Evolutionary conservation across 2,888 invertebrate species (phyloP).

Genomic region (Melanotus villosus): DNA sequence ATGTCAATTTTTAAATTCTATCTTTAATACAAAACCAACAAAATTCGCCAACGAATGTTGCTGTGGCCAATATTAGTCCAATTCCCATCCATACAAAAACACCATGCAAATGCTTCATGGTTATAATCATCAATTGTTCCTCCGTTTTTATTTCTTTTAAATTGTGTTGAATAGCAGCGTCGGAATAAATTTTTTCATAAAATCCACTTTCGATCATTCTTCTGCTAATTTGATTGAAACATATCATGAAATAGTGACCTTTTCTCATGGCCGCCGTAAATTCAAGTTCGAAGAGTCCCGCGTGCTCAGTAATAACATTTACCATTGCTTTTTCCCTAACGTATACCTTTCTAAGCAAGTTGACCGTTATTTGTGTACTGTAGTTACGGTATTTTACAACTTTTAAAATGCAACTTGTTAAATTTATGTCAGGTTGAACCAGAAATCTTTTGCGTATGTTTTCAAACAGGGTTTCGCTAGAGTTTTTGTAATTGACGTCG

Average conservation of each 20-base stretch:
- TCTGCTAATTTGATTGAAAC: not conserved
- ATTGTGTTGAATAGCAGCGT: not conserved
- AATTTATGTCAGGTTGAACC: not conserved
- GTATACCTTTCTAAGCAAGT: not conserved
- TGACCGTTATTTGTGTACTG: not conserved
- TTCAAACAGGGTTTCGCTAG: not conserved
- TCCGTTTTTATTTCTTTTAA: not conserved
- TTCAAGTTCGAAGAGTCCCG: not conserved
- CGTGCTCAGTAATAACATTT: not conserved
- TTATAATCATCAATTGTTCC: not conserved
- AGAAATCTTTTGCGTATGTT: not conserved
- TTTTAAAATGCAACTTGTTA: not conserved
- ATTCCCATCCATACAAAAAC: not conserved
- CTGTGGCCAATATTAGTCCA: not conserved
- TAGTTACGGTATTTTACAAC: not conserved
- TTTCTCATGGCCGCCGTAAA: not conserved
- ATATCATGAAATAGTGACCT: not conserved
- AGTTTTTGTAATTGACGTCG: not conserved
- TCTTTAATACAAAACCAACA: not conserved
- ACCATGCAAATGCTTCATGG: not conserved
- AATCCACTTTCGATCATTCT: not conserved
- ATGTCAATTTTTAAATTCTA: too few species aligned
- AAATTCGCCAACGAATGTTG: not conserved
- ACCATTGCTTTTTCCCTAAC: not conserved
- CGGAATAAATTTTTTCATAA: too few species aligned